Evolutionary conservation across 2,888 invertebrate genomes (phyloP).

Genomic region (Serrognathus titanus): DNA sequence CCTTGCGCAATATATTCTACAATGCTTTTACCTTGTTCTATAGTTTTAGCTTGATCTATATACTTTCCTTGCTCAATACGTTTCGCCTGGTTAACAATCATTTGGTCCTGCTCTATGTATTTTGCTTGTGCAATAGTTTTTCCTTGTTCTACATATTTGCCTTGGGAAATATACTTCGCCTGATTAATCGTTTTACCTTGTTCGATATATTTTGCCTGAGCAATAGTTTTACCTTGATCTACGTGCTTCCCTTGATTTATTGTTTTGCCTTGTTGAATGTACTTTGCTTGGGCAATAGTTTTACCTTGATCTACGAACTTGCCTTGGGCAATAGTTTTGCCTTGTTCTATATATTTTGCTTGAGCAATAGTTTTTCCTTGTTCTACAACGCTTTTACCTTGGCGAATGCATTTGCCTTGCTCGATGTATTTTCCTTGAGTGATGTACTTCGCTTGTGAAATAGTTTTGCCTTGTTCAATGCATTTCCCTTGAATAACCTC

Average conservation of each 20-base stretch:
- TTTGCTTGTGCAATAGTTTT: neutral
- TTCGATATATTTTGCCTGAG: neutral
- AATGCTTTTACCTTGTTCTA: neutral
- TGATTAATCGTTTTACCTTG: neutral
- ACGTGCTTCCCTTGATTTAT: conserved; percentile 1
- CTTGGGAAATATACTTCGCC: conserved; percentile 8
- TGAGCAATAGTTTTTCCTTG: conserved; percentile 3
- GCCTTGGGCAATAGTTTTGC: neutral
- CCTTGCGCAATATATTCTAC: conserved; percentile 1
- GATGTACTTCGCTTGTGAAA: neutral
- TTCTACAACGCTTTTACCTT: neutral
- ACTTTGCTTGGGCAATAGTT: neutral
- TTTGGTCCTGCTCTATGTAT: neutral
- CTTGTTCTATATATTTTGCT: conserved; percentile 3
- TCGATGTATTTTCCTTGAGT: conserved; percentile 3
- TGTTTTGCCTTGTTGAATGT: conserved; percentile 3
- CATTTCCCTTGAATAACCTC: conserved; percentile 1
- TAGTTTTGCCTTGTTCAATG: conserved; percentile 1
- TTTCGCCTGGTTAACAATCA: neutral
- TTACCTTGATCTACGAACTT: conserved; percentile 4
- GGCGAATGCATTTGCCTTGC: conserved; percentile 3
- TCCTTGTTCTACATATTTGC: conserved; percentile 8
- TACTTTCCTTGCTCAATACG: conserved; percentile 1
- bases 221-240: neutral
- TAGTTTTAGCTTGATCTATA: neutral